These are phyloP conservation scores for Octopus bimaculoides DNA, from an alignment of 1,140 invertebrate species.

Conservation along the genomic window DNA sequence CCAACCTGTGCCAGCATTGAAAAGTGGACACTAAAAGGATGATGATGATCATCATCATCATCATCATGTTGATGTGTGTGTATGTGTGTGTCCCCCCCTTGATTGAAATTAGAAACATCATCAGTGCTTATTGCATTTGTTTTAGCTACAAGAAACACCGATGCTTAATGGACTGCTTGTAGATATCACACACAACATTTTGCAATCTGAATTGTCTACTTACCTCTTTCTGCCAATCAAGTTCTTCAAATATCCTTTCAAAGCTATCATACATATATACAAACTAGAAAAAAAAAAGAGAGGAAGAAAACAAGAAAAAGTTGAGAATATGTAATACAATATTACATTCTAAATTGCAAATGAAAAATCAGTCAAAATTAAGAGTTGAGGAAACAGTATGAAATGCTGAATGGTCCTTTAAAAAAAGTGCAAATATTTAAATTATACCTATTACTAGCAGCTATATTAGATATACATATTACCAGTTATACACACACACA, in stretches of 20 bases:
- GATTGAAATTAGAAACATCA: no score
- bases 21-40: no score
- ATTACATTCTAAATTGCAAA: neutral
- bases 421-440: neutral
- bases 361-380: neutral
- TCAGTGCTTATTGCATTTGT: no score
- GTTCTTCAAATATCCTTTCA: constrained; percentile 87
- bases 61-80: no score
- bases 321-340: neutral
- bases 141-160: no score
- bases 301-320: constrained; percentile 7
- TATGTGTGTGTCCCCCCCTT: no score
- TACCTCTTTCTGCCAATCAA: constrained; percentile 54
- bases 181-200: no score
- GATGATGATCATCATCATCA: no score
- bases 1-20: no score
- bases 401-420: neutral
- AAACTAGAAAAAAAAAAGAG: constrained; percentile 69
- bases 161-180: no score
- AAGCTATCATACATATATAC: constrained; percentile 91
- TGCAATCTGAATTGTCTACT: neutral
- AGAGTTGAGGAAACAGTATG: neutral
- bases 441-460: neutral
- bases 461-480: neutral
- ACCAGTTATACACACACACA: neutral